These are phyloP conservation scores for Noctua janthina DNA, from an alignment of 2,888 invertebrate species.

Conservation along the genomic window DNA sequence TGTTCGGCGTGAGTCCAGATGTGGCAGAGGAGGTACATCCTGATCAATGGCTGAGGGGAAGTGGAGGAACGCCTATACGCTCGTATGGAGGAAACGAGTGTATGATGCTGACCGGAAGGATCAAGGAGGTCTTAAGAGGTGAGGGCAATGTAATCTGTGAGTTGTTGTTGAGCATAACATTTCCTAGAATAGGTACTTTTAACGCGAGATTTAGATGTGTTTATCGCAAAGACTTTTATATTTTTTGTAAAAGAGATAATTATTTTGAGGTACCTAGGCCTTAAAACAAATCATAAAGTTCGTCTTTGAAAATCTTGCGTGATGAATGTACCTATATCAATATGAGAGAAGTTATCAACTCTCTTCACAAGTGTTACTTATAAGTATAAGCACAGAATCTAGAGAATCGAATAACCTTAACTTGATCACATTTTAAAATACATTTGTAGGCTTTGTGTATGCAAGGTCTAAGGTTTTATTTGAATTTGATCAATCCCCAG, in stretches of 20 bases:
- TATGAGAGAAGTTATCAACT: background rate
- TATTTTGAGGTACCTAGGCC: background rate
- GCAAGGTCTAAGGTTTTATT: background rate
- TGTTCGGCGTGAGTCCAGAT: constrained; percentile 69
- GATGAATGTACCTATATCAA: background rate
- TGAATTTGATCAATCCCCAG: constrained; percentile 76
- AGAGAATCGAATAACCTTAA: background rate
- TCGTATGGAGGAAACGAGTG: constrained; percentile 74
- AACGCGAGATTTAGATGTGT: background rate
- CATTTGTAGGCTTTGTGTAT: background rate
- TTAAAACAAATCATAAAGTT: too few relatives aligned
- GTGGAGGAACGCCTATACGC: constrained; percentile 73
- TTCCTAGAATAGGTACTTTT: background rate
- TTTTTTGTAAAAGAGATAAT: background rate
- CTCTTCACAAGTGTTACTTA: background rate
- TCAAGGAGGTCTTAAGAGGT: constrained; percentile 79
- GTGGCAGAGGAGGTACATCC: constrained; percentile 63
- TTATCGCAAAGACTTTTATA: background rate
- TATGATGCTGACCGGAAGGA: constrained; percentile 74
- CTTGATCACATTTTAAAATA: background rate
- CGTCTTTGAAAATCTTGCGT: background rate
- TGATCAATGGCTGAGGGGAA: constrained; percentile 83
- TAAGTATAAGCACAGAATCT: background rate
- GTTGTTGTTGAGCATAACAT: background rate
- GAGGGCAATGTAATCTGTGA: background rate